A percentile compares a stretch with the other conserved stretches of the same genome.
Conservation (phyloP, 1,140 invertebrate species). For the Lysiphlebus fabarum region DNA sequence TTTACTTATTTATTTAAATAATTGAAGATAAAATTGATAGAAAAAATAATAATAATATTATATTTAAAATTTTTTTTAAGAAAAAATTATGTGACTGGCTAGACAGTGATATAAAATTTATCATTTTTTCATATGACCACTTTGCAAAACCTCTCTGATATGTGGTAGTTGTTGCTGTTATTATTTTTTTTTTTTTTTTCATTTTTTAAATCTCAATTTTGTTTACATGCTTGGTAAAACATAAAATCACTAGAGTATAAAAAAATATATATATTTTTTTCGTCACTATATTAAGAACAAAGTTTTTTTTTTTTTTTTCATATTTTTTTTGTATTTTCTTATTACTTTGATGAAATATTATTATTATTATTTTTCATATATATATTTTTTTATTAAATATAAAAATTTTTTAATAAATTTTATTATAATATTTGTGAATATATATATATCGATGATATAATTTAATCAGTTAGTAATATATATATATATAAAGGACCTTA, state of each 20-base stretch:
- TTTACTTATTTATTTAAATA: too few species aligned
- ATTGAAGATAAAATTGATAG: background rate
- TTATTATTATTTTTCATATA: too few species aligned
- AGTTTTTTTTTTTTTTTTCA: background rate
- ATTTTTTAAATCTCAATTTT: slow-evolving; percentile 8
- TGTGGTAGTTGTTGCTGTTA: too few species aligned
- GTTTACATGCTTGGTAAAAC: slow-evolving; percentile 3
- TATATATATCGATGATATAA: slow-evolving; percentile 13
- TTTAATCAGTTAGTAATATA: slow-evolving; percentile 7
- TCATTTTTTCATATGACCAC: slow-evolving; percentile 1
- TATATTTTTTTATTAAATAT: too few species aligned
- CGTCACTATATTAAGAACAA: background rate
- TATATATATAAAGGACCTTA: background rate
- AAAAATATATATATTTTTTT: slow-evolving; percentile 2
- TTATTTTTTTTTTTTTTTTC: too few species aligned
- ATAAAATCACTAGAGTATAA: slow-evolving; percentile 1
- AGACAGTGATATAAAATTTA: slow-evolving; percentile 11
- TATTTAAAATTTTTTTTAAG: too few species aligned
- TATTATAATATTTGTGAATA: slow-evolving; percentile 6
- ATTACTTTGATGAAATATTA: too few species aligned
- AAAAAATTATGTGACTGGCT: background rate
- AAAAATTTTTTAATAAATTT: too few species aligned
- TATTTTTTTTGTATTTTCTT: too few species aligned
- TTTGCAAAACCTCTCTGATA: slow-evolving; percentile 3
- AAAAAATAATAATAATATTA: too few species aligned